Evolutionary conservation across 2,888 invertebrate genomes (phyloP).

Genomic region (Pecten maximus): DNA sequence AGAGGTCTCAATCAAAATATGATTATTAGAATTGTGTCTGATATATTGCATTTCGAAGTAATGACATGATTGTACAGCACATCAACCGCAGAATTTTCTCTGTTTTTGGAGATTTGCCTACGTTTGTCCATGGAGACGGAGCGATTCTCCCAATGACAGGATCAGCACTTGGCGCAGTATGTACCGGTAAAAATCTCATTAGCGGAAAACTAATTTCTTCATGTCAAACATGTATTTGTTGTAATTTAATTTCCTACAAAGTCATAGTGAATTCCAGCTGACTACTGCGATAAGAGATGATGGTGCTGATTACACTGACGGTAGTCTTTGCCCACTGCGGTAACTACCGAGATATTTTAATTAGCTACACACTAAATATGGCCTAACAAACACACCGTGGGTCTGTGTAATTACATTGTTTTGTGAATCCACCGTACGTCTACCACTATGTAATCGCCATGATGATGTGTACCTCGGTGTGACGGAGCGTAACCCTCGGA

Average conservation of each 20-base stretch:
- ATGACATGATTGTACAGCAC: background rate
- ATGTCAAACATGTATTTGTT: conserved; percentile 15
- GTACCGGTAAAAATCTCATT: background rate
- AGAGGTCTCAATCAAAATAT: too few species aligned
- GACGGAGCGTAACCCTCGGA: background rate
- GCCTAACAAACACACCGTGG: conserved; percentile 5
- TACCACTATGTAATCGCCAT: background rate
- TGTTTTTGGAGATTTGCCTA: background rate
- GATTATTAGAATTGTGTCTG: too few species aligned
- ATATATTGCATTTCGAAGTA: background rate
- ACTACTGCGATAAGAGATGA: background rate
- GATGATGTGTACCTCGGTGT: background rate
- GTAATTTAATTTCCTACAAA: background rate
- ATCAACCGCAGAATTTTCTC: background rate
- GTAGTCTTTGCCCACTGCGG: background rate
- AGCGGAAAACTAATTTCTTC: conserved; percentile 11
- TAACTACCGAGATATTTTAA: conserved; percentile 1
- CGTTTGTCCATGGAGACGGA: background rate
- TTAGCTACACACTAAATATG: background rate
- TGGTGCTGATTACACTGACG: background rate
- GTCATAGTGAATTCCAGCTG: background rate
- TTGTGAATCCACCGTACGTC: background rate
- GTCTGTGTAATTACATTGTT: background rate
- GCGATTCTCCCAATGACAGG: background rate
- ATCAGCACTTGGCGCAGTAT: background rate